Base-by-base conservation (phyloP, 2,113 vertebrate species). In the Cyprinodon variegatus region DNA sequence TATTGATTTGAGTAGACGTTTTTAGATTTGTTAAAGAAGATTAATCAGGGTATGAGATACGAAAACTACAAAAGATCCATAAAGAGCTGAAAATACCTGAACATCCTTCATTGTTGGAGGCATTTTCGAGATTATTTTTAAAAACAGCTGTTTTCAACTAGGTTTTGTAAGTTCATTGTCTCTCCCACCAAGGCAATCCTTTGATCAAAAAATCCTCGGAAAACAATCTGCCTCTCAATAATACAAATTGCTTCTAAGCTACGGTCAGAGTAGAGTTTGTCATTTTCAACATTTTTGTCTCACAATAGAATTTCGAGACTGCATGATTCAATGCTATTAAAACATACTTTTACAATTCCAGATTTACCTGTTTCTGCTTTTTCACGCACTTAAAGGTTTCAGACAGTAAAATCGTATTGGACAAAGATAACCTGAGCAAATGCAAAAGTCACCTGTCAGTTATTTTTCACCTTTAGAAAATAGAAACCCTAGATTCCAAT, bases 121-220 rank as follows among this genome's bases (percentile, higher is more conserved):
- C 20, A n/a, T 57, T 57, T 57, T 20, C 41, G n/a, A 43, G 53
- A 14, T 57, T 57, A 15, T n/a, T 70, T 70, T 36, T 45, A 22
- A 0, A 61, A 60, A 72, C 29, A 62, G 69, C 22, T 46, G 14
- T 62, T 40, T 46, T 36, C 45, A 8, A 15, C 53, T 70, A 39
- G 61, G 53, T 70, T 12, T 39, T 70, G 68, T 39, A 17, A 36
- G 8, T 70, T 70, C 39, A 43, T 66, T 46, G 64, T 66, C 17
- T 70, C 57, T 29, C 39, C 39, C 38, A 43, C 39, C 59, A 11
- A 41, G 53, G 53, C 22, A 61, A 61, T 22, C 57, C 66, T 59
- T 60, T 70, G 68, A 70, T 70, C 3, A 36, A 41, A 61, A 15
- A 53, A 60, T 57, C 57, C 64, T 29, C 65, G 60, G 60, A 39